Percentiles rank a stretch among this genome's conserved stretches.
phyloP scores from a whole-genome alignment of 2,113 vertebrate species.

The Mus spicilegus region DNA sequence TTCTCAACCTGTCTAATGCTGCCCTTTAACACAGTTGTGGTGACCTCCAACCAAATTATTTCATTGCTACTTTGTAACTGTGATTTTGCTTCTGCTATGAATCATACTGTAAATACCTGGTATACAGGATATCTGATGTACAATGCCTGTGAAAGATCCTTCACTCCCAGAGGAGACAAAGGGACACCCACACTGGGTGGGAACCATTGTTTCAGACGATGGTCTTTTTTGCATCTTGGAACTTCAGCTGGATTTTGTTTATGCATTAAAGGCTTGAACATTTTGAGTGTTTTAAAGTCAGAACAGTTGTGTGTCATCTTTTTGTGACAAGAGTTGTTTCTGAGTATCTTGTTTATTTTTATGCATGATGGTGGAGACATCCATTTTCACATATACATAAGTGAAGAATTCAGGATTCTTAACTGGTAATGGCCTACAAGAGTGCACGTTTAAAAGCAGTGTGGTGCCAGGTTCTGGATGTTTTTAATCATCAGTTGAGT shows the following conservation, averaged over 20 bases:
- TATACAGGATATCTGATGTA: not conserved
- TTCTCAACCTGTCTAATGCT: not conserved
- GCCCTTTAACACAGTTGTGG: not conserved
- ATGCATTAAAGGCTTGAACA: not conserved
- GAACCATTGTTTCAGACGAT: not conserved
- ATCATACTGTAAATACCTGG: not conserved
- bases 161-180: not conserved
- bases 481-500: not conserved
- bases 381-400: not conserved
- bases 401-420: not conserved
- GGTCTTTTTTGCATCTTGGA: not conserved
- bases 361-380: not conserved
- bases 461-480: not conserved
- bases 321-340: slow-evolving; percentile 27
- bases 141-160: not conserved
- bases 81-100: not conserved
- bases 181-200: not conserved
- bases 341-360: not conserved
- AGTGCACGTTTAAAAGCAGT: not conserved
- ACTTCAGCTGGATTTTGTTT: not conserved
- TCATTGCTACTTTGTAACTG: not conserved
- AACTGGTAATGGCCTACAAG: not conserved
- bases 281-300: not conserved
- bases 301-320: not conserved
- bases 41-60: not conserved